Base-by-base conservation (phyloP, 2,888 invertebrate genomes). In the Tiliacea citrago region DNA sequence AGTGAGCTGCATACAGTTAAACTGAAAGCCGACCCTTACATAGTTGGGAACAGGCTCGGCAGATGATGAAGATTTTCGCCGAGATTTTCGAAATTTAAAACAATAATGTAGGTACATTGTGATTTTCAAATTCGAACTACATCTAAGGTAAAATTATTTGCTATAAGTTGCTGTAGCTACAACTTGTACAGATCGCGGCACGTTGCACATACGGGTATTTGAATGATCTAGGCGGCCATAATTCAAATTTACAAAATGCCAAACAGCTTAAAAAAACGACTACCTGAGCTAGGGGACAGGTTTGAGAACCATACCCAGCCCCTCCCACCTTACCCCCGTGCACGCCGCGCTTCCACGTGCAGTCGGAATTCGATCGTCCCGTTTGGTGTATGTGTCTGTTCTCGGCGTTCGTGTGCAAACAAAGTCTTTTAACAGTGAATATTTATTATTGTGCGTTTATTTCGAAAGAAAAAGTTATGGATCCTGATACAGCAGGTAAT, bases 371-470 rank as follows among this genome's bases (percentile, higher is more conserved):
- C 21, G 51, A 21, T 51, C 51, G 51, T 51, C 51, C 9, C 51
- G 51, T 9, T 51, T 21, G 51, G 51, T 51, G 51, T 21, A 51
- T 21, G 51, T 51, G 51, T 51, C 21, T 51, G 51, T 51, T 51
- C 51, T 51, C 51, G 51, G 51, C 51, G 51, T 51, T 51, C 51
- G 53, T 55, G 53, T 55, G n/a, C n/a, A 55, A 55, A 55, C 53
- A 55, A 53, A 12, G n/a, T 0, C n/a, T 51, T 53, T 53, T 47
- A 53, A n/a, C 53, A 53, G n/a, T 53, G 53, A 53, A 53, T 53
- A 53, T 53, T 53, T 53, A 21, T 51, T 47, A 16, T 47, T 16
- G 47, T 47, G 42, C 42, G 42, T 42, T 49, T 18, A 49, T 49
- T 49, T 49, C 18, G 42, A 42, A 42, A 42, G 49, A 49, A 49